Conservation (phyloP, 1,140 invertebrate species). For the Drosophila paulistorum region DNA sequence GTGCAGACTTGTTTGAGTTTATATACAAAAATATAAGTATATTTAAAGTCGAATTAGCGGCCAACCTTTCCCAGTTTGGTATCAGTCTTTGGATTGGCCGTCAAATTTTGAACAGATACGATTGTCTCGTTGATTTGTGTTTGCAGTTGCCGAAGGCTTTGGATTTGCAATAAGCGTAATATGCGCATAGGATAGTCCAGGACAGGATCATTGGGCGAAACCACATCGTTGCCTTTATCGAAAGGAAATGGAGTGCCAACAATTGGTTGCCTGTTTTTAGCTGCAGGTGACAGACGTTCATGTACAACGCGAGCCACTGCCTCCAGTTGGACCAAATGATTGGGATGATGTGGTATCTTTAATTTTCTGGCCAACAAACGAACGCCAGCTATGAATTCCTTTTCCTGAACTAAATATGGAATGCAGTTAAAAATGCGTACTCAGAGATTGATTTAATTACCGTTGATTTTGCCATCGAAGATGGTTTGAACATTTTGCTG, state of each 20-base stretch:
- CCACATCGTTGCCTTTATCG: constrained; percentile 83
- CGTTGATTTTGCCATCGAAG: constrained; percentile 82
- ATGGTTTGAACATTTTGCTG: constrained; percentile 54
- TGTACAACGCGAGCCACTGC: constrained; percentile 89
- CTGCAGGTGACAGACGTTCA: constrained; percentile 87
- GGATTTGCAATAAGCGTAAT: constrained; percentile 94
- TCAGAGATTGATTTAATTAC: constrained; percentile 57
- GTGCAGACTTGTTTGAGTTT: constrained; percentile 5
- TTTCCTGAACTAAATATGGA: constrained; percentile 88
- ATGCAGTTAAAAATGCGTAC: no score
- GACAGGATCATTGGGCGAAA: constrained; percentile 85
- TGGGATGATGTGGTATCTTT: constrained; percentile 91
- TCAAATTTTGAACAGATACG: constrained; percentile 95
- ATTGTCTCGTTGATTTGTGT: constrained; percentile 97
- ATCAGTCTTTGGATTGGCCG: constrained; percentile 98
- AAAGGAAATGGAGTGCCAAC: constrained; percentile 88
- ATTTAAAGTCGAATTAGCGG: constrained; percentile 42
- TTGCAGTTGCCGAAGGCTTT: constrained; percentile 95
- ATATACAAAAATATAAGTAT: constrained; percentile 18
- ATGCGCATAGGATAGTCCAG: constrained; percentile 92
- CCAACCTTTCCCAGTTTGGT: constrained; percentile 97
- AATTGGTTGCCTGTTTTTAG: constrained; percentile 87
- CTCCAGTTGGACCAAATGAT: constrained; percentile 91
- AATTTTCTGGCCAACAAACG: constrained; percentile 90
- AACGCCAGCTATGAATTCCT: constrained; percentile 93